phyloP scores from a whole-genome alignment of 64 coral and sea anemone genomes.

The Montipora foliosa region DNA sequence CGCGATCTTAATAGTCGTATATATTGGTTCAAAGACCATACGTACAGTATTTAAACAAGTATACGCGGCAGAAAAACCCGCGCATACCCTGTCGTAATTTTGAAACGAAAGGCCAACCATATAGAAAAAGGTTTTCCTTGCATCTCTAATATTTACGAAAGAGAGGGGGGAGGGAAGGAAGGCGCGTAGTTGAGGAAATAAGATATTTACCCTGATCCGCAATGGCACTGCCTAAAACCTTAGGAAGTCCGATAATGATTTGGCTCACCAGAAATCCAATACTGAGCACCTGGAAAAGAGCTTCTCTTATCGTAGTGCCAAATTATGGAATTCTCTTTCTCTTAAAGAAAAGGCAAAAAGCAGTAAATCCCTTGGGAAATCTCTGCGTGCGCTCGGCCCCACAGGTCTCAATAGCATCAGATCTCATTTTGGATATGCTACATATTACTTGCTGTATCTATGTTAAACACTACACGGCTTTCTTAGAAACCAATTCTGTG shows the following conservation, averaged over 20 bases:
- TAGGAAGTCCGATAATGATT: background rate
- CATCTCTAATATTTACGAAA: too few relatives aligned
- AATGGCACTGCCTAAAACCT: background rate
- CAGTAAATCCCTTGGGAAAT: background rate
- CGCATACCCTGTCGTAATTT: too few relatives aligned
- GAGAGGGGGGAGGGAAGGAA: too few relatives aligned
- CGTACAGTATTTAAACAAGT: too few relatives aligned
- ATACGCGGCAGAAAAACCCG: too few relatives aligned
- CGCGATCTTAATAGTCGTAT: too few relatives aligned
- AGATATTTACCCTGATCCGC: background rate
- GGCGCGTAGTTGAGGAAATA: too few relatives aligned
- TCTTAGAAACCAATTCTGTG: background rate
- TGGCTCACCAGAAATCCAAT: background rate
- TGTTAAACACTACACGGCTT: background rate
- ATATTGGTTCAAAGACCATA: too few relatives aligned
- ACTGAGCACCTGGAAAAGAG: background rate
- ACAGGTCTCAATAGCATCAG: background rate
- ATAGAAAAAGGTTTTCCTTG: too few relatives aligned
- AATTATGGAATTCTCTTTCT: background rate
- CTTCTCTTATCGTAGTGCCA: background rate
- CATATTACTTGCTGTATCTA: background rate
- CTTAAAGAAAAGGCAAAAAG: background rate
- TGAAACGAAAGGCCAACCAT: too few relatives aligned
- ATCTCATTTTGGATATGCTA: background rate
- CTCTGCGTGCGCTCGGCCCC: background rate